Evolutionary conservation across 2,797 vertebrate species (phyloP), one percentile per base, ranked within the genome.

Genomic region (Botia kubotai): DNA sequence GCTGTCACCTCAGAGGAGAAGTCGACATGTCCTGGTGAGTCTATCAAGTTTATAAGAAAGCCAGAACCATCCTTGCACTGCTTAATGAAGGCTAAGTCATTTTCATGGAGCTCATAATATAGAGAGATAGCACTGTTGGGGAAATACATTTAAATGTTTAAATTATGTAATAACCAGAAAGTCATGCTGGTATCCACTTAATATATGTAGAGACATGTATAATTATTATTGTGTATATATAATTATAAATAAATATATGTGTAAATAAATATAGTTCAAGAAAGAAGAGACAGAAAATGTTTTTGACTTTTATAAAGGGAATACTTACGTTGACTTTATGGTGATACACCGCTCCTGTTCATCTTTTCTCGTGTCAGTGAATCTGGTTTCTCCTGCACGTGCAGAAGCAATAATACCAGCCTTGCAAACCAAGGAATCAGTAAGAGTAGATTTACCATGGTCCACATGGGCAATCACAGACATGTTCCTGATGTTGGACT

Each of bases 401-500:
- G 95, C 91, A 0, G 93, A 95, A 13, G 95, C 95, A 0, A 96
- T 96, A 88, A 96, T 96, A 0, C 95, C 95, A 0, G 95, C 95
- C 89, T 96, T 96, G 86, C 93, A 95, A 23, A 96, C 95, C 71
- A 96, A 88, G 0, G 95, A 96, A 83, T 96, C 95, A 0, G 95
- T 96, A 80, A 96, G 83, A 2, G 95, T 96, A 62, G 95, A 96
- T 73, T 96, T 96, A 76, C 95, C 95, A 0, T 96, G 95, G 82
- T 96, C 95, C 81, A 96, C 95, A 0, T 96, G 95, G 46, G 95
- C 94, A 0, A 96, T 96, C 86, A 96, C 95, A 0, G 95, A 96
- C 95, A 96, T 96, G 90, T 96, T 96, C 19, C 95, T 91, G 90
- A 96, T 96, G 87, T 96, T 96, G 91, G 95, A 94, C 91, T 96